Evolutionary conservation across 2,113 vertebrate species (phyloP).

Genomic region (Etia nguti): DNA sequence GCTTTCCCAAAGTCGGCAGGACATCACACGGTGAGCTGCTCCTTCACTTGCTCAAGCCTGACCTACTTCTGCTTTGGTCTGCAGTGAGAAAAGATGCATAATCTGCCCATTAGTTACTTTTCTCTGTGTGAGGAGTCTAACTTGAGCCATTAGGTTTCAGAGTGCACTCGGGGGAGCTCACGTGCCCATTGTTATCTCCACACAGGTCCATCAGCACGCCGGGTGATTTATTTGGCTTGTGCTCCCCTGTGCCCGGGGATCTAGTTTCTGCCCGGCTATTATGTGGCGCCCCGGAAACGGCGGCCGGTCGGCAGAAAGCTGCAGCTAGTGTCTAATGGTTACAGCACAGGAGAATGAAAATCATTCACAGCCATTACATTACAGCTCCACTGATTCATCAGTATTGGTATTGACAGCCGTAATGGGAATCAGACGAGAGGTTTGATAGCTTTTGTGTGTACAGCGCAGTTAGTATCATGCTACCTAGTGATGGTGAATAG

Average conservation of each 20-base stretch:
- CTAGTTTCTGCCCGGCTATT: constrained; percentile 67
- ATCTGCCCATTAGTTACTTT: constrained; percentile 26
- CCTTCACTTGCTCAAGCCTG: background rate
- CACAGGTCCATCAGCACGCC: constrained; percentile 31
- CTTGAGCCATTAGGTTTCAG: background rate
- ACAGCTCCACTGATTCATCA: constrained; percentile 72
- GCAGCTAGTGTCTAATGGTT: constrained; percentile 74
- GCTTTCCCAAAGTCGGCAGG: background rate
- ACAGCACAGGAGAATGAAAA: constrained; percentile 68
- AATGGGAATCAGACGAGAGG: constrained; percentile 64
- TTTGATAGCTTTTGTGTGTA: constrained; percentile 57
- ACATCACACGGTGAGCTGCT: constrained; percentile 3
- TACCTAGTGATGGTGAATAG: constrained; percentile 9
- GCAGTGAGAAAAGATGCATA: background rate
- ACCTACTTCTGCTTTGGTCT: background rate
- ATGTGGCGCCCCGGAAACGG: constrained; percentile 72
- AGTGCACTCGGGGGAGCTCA: constrained; percentile 13
- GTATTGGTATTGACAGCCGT: constrained; percentile 53
- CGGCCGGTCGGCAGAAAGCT: constrained; percentile 50
- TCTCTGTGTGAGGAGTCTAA: background rate
- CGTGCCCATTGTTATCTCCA: constrained; percentile 39
- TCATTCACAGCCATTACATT: constrained; percentile 76
- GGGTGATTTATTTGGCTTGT: constrained; percentile 55
- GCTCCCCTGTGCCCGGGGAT: constrained; percentile 54
- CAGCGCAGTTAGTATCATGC: constrained; percentile 24